Conservation (phyloP, 2,888 invertebrate genomes). For the Cerastoderma edule region DNA sequence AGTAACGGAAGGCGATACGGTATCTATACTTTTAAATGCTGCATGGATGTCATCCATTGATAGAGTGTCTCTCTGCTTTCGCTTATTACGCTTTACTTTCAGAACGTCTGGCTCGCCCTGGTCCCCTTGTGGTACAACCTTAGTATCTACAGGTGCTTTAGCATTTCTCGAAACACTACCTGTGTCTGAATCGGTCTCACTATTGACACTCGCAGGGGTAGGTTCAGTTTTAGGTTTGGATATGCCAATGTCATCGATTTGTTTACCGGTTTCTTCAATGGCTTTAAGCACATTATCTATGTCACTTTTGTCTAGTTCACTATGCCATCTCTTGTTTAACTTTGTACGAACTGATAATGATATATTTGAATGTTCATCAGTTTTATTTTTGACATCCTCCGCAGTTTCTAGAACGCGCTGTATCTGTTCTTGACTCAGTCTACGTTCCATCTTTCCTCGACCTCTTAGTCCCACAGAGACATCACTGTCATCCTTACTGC, state of each 20-base stretch:
- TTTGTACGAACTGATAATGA: constrained; percentile 70
- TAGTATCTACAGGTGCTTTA: constrained; percentile 32
- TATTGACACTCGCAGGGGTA: constrained; percentile 40
- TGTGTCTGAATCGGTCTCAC: background rate
- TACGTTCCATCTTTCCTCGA: constrained; percentile 56
- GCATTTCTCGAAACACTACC: constrained; percentile 7
- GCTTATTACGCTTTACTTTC: constrained; percentile 69
- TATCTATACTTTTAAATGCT: constrained; percentile 63
- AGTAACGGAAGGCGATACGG: background rate
- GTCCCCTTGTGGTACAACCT: constrained; percentile 54
- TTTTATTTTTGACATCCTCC: constrained; percentile 54
- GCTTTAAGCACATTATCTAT: constrained; percentile 78
- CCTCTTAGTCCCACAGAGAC: constrained; percentile 46
- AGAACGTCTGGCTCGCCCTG: constrained; percentile 67
- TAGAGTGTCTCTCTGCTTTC: constrained; percentile 73
- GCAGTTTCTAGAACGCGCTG: constrained; percentile 54
- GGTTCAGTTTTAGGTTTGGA: constrained; percentile 39
- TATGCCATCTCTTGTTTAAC: constrained; percentile 69
- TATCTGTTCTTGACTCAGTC: constrained; percentile 68
- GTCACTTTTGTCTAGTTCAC: constrained; percentile 70
- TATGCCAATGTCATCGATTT: constrained; percentile 66
- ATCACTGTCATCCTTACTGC: constrained; percentile 47
- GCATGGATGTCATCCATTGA: constrained; percentile 75
- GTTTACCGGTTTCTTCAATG: constrained; percentile 77
- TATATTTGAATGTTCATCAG: constrained; percentile 55